Evolutionary conservation across 2,113 vertebrate species (phyloP), one percentile per base, ranked within the genome.

Genomic region (Protobothrops mucrosquamatus): DNA sequence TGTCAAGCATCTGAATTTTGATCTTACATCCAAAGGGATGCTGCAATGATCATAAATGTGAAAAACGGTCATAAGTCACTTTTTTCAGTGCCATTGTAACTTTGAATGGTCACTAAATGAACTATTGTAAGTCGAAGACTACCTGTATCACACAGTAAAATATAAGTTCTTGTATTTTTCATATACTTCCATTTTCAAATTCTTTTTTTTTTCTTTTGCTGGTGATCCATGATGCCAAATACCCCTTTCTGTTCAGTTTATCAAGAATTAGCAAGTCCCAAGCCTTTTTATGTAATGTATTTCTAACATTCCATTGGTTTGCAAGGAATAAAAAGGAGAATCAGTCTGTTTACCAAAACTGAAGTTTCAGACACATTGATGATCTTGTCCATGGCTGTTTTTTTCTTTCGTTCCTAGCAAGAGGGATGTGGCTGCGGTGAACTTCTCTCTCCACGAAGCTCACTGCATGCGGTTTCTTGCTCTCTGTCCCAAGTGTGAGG

Each of bases 401-500:
- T 56, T 90, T 91, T 61, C 61, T 26, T 34, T 61, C n/a, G 23
- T 51, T 61, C 0, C 4, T 8, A 99, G 98, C 94, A 97, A 98
- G 93, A 98, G 94, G 94, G 96, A 97, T 0, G 97, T 99, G 22
- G 94, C 97, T 12, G 97, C 97, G 92, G 89, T 56, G 61, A 98
- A 98, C 93, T 97, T 98, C 51, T 57, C 93, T 43, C 96, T 98
- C 89, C 98, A 99, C 0, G 98, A 98, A 92, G 96, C 88, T 0
- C 97, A 98, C 96, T 99, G 98, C 94, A 59, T 94, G n/a, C 96
- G 97, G 5, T 98, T 98, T 94, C 95, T 98, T 2, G 94, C 94
- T 74, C 1, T 97, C 81, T 98, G 98, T 86, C 97, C 97, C 0
- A 95, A 97, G 93, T 98, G 98, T 87, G 39, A 97, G 8, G 97